Percentiles rank a stretch among this genome's conserved stretches.
Evolutionary conservation across 1,140 invertebrate genomes (phyloP).

Genomic region (Drosophila trapezifrons): DNA sequence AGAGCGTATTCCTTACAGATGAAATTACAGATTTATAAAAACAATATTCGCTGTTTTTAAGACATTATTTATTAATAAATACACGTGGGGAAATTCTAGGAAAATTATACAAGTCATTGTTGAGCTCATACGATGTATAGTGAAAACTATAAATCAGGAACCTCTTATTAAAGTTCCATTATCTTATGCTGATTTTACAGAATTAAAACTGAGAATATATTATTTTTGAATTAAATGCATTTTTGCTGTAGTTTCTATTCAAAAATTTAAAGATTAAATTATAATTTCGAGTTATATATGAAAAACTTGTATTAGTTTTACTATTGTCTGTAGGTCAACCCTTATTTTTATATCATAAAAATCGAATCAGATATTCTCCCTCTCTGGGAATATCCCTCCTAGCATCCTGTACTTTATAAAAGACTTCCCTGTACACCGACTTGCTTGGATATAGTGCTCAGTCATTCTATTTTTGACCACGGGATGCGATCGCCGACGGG

Average conservation of each 20-base stretch:
- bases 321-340: too few relatives aligned
- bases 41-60: background rate
- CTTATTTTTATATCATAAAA: too few relatives aligned
- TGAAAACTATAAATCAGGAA: background rate
- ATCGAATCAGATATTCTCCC: background rate
- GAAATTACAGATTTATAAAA: background rate
- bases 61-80: background rate
- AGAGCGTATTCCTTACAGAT: too few relatives aligned
- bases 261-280: too few relatives aligned
- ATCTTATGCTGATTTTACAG: background rate
- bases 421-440: slow-evolving; percentile 6
- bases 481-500: slow-evolving; percentile 36
- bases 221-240: too few relatives aligned
- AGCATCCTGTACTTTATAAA: background rate
- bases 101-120: slow-evolving; percentile 22
- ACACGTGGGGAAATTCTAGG: slow-evolving; percentile 13
- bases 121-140: slow-evolving; percentile 5
- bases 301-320: too few relatives aligned
- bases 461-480: slow-evolving; percentile 46
- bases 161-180: background rate
- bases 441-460: slow-evolving; percentile 10
- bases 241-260: too few relatives aligned
- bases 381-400: background rate
- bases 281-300: too few relatives aligned
- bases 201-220: too few relatives aligned